phyloP scores from a whole-genome alignment of 2,113 vertebrate genomes.

The Phalacrocorax carbo region DNA sequence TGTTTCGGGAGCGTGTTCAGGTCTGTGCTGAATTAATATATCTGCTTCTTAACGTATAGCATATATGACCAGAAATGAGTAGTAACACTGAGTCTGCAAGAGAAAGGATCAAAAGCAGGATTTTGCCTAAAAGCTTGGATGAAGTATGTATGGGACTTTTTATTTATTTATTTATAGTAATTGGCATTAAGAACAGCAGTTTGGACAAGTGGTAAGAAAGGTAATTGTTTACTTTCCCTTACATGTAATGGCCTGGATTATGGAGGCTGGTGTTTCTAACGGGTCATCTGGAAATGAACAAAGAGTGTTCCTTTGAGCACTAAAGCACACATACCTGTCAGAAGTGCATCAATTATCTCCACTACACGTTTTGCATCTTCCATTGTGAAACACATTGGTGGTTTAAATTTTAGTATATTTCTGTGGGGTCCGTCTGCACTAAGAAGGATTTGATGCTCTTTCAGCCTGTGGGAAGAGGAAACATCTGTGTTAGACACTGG shows the following conservation, averaged over 20 bases:
- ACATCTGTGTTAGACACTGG: neutral
- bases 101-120: neutral
- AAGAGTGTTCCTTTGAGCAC: neutral
- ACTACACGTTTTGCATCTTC: constrained; percentile 86
- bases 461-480: constrained; percentile 79
- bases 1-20: neutral
- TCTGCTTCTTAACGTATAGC: neutral
- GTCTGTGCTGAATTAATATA: neutral
- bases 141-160: neutral
- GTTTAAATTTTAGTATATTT: constrained; percentile 96
- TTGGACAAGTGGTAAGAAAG: neutral
- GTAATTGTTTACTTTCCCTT: neutral
- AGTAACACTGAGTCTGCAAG: neutral
- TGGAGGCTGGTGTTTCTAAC: neutral
- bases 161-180: neutral
- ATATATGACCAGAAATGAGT: neutral
- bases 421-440: constrained; percentile 93
- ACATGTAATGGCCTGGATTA: neutral
- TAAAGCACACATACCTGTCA: constrained; percentile 79
- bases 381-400: constrained; percentile 90
- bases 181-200: neutral
- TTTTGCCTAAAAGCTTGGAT: neutral
- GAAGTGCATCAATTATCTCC: constrained; percentile 82
- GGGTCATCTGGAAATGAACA: neutral
- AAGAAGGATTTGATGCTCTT: constrained; percentile 85